phyloP scores from a whole-genome alignment of 2,797 vertebrate genomes.

The Tinamus major region DNA sequence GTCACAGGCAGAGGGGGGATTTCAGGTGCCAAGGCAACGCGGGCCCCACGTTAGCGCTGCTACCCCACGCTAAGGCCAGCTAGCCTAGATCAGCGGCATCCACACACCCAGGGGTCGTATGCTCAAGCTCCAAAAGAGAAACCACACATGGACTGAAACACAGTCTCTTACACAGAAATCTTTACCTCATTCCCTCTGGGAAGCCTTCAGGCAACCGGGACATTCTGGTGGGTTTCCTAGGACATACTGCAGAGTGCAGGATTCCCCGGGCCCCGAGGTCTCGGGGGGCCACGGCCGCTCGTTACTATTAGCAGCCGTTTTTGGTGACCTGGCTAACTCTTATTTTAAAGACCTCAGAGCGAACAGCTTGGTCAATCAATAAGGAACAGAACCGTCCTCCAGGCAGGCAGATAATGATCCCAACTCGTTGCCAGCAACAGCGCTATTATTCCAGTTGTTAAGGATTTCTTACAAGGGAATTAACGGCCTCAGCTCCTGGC shows the following conservation, averaged over 20 bases:
- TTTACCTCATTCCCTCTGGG: not conserved
- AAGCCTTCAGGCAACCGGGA: not conserved
- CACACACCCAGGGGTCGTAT: not conserved
- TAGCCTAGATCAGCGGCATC: not conserved
- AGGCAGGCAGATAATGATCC: constrained; percentile 19
- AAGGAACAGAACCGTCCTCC: not conserved
- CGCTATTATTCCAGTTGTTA: not conserved
- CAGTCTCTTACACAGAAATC: not conserved
- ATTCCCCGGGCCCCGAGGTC: not conserved
- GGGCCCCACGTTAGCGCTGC: not conserved
- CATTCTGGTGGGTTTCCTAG: not conserved
- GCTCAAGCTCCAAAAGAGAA: not conserved
- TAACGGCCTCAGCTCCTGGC: not conserved
- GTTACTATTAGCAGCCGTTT: not conserved
- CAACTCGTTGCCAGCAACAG: not conserved
- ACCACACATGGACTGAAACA: not conserved
- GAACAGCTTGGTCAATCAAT: not conserved
- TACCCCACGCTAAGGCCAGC: not conserved
- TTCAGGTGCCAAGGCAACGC: not conserved
- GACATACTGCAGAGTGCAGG: not conserved
- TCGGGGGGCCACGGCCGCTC: not conserved
- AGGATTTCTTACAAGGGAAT: not conserved
- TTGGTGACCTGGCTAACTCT: not conserved
- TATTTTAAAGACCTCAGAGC: not conserved
- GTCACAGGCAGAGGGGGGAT: not conserved